phyloP scores from a whole-genome alignment of 2,113 vertebrate species.

The human (Homo sapiens) region GRCh38 chr2:235769501-235770000 shows the following conservation, averaged over 20 bases:
- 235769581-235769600: accelerated
- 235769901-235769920: accelerated
- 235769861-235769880: accelerated
- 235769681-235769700: accelerated
- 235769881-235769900: background rate
- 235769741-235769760: accelerated
- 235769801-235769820: accelerated
- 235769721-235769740: accelerated
- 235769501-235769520: no score
- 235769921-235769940: background rate
- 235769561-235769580: accelerated
- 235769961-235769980: no score
- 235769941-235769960: accelerated
- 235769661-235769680: accelerated
- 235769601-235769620: background rate
- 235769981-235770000: background rate
- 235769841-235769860: accelerated
- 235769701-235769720: accelerated
- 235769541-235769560: background rate
- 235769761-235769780: accelerated
- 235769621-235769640: background rate
- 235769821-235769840: accelerated
- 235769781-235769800: accelerated
- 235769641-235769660: accelerated
- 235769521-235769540: background rate